A percentile compares a stretch with the other conserved stretches of the same genome.
Evolutionary conservation across 2,113 vertebrate species (phyloP).

Genomic region (Lophochroa leadbeateri): DNA sequence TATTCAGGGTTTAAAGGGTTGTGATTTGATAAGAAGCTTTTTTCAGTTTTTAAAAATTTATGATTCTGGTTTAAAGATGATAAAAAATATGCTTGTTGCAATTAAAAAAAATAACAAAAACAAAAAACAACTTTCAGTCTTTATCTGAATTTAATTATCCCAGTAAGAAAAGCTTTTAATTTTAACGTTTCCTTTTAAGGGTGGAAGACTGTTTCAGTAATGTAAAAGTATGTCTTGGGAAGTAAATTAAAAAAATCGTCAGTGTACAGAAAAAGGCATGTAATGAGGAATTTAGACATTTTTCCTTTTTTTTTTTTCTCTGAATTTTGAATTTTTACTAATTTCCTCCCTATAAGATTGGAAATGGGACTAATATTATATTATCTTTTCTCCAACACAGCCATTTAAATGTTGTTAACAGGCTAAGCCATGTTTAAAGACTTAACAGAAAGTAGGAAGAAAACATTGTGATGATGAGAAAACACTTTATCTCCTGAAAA

Average conservation of each 20-base stretch:
- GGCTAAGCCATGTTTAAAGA: not conserved
- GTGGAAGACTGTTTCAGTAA: not conserved
- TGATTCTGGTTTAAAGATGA: not conserved
- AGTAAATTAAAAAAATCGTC: not conserved
- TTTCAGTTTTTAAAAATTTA: not conserved
- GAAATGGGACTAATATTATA: not conserved
- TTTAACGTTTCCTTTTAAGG: slow-evolving; percentile 19
- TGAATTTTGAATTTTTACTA: not conserved
- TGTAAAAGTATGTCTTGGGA: not conserved
- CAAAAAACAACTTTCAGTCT: not conserved
- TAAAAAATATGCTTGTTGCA: not conserved
- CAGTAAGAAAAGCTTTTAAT: slow-evolving; percentile 10
- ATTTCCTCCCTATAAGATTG: not conserved
- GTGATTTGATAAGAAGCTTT: not conserved
- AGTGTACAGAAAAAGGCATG: not conserved
- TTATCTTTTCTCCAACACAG: not conserved
- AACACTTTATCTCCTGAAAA: not conserved
- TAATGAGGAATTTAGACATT: not conserved
- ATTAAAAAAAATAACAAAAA: not conserved
- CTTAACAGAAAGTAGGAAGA: not conserved
- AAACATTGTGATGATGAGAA: not conserved
- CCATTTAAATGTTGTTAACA: not conserved
- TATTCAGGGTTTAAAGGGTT: not conserved
- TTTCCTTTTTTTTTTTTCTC: not conserved
- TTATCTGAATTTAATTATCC: not conserved